Evolutionary conservation across 2,888 invertebrate genomes (phyloP).

Genomic region (Amiota communis): DNA sequence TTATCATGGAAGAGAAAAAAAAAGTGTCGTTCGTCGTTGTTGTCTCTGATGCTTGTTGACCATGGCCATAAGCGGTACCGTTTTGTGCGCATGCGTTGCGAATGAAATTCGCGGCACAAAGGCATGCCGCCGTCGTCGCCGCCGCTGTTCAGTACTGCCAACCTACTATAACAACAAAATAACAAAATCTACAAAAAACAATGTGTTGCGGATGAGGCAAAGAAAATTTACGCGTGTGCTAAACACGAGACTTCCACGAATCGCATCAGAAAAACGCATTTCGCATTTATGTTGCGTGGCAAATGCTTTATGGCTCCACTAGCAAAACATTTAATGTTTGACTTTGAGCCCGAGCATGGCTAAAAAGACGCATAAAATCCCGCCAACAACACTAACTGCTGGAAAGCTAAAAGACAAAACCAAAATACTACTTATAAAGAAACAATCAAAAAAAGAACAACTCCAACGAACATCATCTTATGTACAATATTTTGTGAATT

Average conservation of each 20-base stretch:
- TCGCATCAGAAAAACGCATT: conserved; percentile 46
- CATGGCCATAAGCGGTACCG: conserved; percentile 68
- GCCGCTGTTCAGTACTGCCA: conserved; percentile 20
- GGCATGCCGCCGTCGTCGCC: conserved; percentile 62
- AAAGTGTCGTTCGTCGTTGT: conserved; percentile 37
- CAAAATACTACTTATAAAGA: too few relatives aligned
- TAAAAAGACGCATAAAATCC: conserved; percentile 34
- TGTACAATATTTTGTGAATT: too few relatives aligned
- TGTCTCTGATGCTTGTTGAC: conserved; percentile 40
- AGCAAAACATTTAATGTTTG: conserved; percentile 14
- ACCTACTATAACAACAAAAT: not conserved
- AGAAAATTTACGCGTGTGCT: conserved; percentile 72
- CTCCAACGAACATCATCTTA: conserved; percentile 49
- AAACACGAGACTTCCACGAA: conserved; percentile 74
- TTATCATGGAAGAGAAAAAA: too few relatives aligned
- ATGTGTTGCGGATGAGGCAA: conserved; percentile 45
- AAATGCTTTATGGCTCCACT: conserved; percentile 41
- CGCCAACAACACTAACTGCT: conserved; percentile 36
- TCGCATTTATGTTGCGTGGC: conserved; percentile 50
- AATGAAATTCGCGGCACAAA: conserved; percentile 69
- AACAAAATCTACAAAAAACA: not conserved
- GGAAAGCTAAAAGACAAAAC: too few relatives aligned
- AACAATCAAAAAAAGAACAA: conserved; percentile 48
- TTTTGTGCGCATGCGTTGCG: conserved; percentile 72
- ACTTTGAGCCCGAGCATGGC: too few relatives aligned